Evolutionary conservation across 2,797 vertebrate species (phyloP).

Genomic region (Peromyscus aztecus): DNA sequence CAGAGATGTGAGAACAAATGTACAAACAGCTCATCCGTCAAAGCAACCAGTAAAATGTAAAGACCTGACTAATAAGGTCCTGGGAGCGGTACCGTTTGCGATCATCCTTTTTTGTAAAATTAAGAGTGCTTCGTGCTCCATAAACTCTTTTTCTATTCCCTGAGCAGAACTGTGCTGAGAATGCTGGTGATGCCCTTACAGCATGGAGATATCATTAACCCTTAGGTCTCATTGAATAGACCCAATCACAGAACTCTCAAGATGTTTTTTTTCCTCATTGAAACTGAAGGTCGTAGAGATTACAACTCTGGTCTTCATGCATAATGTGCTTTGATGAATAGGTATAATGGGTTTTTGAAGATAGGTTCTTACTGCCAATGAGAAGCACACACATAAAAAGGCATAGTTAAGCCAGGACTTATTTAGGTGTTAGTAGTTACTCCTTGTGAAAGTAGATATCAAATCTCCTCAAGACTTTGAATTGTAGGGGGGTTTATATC

Average conservation of each 20-base stretch:
- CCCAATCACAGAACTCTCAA: neutral
- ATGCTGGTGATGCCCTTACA: neutral
- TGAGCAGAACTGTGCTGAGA: neutral
- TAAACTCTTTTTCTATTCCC: slow-evolving; percentile 21
- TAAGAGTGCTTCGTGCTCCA: neutral
- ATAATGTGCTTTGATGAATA: slow-evolving; percentile 22
- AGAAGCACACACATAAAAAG: neutral
- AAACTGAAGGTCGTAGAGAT: slow-evolving; percentile 16
- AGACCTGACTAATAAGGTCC: neutral
- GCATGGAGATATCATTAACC: neutral
- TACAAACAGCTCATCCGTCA: neutral
- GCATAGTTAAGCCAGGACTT: neutral
- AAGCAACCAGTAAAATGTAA: neutral
- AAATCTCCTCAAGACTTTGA: neutral
- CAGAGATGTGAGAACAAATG: neutral
- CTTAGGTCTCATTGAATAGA: slow-evolving; percentile 33
- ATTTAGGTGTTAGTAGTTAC: neutral
- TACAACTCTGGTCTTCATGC: slow-evolving; percentile 29
- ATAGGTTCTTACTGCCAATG: slow-evolving; percentile 21
- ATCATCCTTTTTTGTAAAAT: neutral
- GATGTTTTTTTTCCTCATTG: neutral
- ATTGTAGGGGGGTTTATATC: neutral
- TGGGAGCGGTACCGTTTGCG: neutral
- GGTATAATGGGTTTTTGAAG: slow-evolving; percentile 25
- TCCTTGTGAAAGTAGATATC: slow-evolving; percentile 9